Evolutionary conservation across 2,113 vertebrate species (phyloP).

Genomic region (Syrmaticus mikado): DNA sequence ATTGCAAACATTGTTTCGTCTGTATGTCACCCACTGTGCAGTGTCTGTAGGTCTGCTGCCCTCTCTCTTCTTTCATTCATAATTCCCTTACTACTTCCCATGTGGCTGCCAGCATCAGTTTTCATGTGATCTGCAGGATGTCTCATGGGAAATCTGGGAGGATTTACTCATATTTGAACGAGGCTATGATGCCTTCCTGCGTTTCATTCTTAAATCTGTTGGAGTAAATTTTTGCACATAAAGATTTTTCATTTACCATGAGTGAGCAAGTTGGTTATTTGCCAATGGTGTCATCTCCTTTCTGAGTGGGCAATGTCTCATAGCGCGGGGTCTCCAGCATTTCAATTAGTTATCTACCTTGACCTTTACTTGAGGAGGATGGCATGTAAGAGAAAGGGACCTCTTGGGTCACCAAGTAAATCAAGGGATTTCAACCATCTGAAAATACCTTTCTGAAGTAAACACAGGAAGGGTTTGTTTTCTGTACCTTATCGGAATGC

Average conservation of each 20-base stretch:
- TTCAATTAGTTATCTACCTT: background rate
- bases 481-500: background rate
- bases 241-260: background rate
- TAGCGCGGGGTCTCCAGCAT: background rate
- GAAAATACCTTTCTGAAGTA: background rate
- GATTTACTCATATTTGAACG: background rate
- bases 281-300: background rate
- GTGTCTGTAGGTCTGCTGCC: background rate
- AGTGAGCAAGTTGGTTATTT: background rate
- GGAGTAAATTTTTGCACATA: background rate
- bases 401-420: background rate
- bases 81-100: background rate
- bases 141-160: background rate
- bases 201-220: background rate
- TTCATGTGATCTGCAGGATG: background rate
- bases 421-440: background rate
- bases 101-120: background rate
- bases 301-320: background rate
- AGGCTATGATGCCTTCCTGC: accelerated
- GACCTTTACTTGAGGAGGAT: background rate
- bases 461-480: background rate
- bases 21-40: background rate
- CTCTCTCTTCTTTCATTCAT: background rate
- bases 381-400: background rate
- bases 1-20: background rate